Evolutionary conservation across 2,888 invertebrate genomes (phyloP).

Genomic region (Eupithecia dodoneata): DNA sequence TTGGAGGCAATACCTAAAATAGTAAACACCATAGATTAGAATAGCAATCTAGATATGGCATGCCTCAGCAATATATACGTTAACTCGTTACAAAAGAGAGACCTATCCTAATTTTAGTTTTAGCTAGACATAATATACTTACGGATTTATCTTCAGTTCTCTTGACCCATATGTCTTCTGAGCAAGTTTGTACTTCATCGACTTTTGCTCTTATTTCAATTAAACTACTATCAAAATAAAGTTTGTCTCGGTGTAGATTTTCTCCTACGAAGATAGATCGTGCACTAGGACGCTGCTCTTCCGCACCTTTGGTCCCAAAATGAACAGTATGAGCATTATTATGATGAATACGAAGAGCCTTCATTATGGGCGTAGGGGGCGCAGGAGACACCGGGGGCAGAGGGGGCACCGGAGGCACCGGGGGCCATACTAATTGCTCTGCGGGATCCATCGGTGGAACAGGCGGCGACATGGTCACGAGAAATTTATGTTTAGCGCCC

Average conservation of each 20-base stretch:
- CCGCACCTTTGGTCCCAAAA: conserved; percentile 85
- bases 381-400: conserved; percentile 43
- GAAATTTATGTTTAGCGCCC: conserved; percentile 75
- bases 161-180: conserved; percentile 89
- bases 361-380: conserved; percentile 72
- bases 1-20: conserved; percentile 49
- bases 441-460: neutral
- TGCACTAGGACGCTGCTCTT: conserved; percentile 84
- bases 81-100: neutral
- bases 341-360: conserved; percentile 77
- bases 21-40: conserved; percentile 6
- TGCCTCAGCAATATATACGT: neutral
- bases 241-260: conserved; percentile 88
- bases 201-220: conserved; percentile 91
- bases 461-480: conserved; percentile 68
- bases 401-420: conserved; percentile 50
- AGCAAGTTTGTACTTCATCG: conserved; percentile 85
- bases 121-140: conserved; percentile 56
- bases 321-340: conserved; percentile 87
- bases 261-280: conserved; percentile 84
- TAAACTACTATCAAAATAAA: conserved; percentile 92
- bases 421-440: conserved; percentile 42
- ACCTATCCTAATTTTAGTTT: neutral
- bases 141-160: conserved; percentile 85
- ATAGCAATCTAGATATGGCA: neutral